Conservation (phyloP, 2,113 vertebrate genomes). For the Nerophis ophidion region DNA sequence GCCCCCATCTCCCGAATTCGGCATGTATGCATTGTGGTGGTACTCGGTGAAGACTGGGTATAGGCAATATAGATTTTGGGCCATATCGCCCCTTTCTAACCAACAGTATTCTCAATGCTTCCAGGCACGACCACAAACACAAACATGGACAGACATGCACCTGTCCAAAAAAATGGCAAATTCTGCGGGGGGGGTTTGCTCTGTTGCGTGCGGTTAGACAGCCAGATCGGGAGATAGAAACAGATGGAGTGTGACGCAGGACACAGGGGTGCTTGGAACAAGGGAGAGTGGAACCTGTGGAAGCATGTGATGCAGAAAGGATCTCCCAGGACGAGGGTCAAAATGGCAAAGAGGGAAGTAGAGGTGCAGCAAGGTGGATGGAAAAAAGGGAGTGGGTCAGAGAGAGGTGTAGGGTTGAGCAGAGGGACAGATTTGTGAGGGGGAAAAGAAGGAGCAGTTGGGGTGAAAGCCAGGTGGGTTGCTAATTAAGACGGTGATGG, state of each 20-base stretch:
- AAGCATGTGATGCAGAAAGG: constrained; percentile 5
- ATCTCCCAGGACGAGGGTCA: constrained; percentile 12
- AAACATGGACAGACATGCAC: constrained; percentile 12
- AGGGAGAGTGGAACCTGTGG: constrained; percentile 7
- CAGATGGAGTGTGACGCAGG: constrained; percentile 45
- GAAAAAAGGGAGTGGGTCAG: constrained; percentile 17
- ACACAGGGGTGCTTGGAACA: constrained; percentile 15
- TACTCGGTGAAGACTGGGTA: too few relatives aligned
- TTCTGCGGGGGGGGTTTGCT: constrained; percentile 40
- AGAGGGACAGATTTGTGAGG: constrained; percentile 1
- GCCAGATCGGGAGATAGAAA: constrained; percentile 34
- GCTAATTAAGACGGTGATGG: constrained; percentile 51
- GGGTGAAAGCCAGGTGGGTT: constrained; percentile 34
- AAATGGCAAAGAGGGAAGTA: constrained; percentile 7
- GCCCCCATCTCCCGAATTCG: too few relatives aligned
- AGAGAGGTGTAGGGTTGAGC: constrained; percentile 1
- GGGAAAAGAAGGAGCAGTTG: constrained; percentile 19
- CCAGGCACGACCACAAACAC: constrained; percentile 2
- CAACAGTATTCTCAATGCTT: too few relatives aligned
- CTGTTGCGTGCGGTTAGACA: constrained; percentile 41
- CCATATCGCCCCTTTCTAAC: too few relatives aligned
- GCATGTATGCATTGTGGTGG: too few relatives aligned
- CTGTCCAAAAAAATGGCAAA: constrained; percentile 37
- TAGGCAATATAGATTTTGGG: too few relatives aligned
- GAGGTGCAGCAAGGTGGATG: constrained; percentile 1